Conservation (phyloP, 2,888 invertebrate species). For the Elysia crispata region DNA sequence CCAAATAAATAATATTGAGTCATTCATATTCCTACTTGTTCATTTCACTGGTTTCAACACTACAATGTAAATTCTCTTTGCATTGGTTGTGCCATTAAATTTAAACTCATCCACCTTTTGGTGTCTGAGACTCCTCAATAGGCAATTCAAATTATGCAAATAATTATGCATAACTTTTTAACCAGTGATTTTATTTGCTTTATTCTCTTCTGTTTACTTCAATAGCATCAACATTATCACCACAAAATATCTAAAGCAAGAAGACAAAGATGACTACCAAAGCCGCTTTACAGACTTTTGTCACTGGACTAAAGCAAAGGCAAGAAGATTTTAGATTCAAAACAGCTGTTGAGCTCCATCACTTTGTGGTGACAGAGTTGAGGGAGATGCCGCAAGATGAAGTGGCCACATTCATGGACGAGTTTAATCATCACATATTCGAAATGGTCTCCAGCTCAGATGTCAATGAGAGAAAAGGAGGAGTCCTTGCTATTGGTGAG, state of each 20-base stretch:
- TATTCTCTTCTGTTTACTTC: no score
- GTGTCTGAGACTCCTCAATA: no score
- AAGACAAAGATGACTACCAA: conserved; percentile 42
- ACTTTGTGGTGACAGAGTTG: conserved; percentile 87
- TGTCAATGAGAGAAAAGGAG: conserved; percentile 95
- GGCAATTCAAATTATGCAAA: no score
- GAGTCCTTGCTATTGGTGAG: conserved; percentile 89
- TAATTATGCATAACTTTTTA: no score
- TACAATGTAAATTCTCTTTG: no score
- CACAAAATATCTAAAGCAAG: no score
- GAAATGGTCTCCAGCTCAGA: conserved; percentile 97
- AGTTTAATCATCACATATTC: conserved; percentile 95
- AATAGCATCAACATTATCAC: not conserved
- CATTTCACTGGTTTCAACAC: no score
- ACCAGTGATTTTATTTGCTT: no score
- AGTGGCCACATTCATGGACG: conserved; percentile 92
- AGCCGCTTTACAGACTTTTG: conserved; percentile 69
- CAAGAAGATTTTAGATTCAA: conserved; percentile 90
- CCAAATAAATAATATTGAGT: no score
- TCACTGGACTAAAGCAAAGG: conserved; percentile 91
- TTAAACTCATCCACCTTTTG: no score
- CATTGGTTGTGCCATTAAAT: no score
- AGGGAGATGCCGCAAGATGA: conserved; percentile 86
- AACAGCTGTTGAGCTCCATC: conserved; percentile 91
- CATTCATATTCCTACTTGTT: no score